phyloP scores from a whole-genome alignment of 2,113 vertebrate genomes.

The Noctilio leporinus region DNA sequence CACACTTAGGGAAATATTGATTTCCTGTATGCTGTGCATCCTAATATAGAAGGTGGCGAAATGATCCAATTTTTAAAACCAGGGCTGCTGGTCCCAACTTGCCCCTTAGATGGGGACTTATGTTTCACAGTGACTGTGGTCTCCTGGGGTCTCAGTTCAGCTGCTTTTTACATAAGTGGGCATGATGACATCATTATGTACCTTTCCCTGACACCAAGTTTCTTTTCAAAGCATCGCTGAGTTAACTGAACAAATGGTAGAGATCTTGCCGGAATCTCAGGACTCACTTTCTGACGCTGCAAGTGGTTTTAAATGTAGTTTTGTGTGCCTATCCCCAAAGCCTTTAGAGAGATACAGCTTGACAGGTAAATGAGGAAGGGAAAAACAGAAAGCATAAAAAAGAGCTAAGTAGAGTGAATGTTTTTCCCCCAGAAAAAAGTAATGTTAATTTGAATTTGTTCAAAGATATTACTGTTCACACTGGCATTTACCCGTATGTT shows the following conservation, averaged over 20 bases:
- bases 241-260: conserved; percentile 4
- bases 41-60: neutral
- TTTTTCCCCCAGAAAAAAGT: neutral
- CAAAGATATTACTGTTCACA: neutral
- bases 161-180: neutral
- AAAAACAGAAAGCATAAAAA: neutral
- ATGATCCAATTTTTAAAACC: neutral
- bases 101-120: neutral
- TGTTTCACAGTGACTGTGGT: neutral
- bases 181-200: no score
- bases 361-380: neutral
- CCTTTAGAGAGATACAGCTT: conserved; percentile 24
- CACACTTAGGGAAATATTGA: neutral
- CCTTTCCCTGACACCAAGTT: neutral
- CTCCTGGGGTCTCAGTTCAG: neutral
- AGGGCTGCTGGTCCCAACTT: neutral
- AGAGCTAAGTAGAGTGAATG: neutral
- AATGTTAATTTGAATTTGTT: neutral
- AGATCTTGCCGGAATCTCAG: conserved; percentile 40
- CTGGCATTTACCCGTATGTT: neutral
- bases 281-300: conserved; percentile 12
- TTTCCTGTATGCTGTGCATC: neutral
- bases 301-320: conserved; percentile 29
- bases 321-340: conserved; percentile 6
- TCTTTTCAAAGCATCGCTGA: neutral